These are phyloP conservation scores for Muscicapa striata DNA, from an alignment of 2,797 vertebrate genomes.

Conservation along the genomic window DNA sequence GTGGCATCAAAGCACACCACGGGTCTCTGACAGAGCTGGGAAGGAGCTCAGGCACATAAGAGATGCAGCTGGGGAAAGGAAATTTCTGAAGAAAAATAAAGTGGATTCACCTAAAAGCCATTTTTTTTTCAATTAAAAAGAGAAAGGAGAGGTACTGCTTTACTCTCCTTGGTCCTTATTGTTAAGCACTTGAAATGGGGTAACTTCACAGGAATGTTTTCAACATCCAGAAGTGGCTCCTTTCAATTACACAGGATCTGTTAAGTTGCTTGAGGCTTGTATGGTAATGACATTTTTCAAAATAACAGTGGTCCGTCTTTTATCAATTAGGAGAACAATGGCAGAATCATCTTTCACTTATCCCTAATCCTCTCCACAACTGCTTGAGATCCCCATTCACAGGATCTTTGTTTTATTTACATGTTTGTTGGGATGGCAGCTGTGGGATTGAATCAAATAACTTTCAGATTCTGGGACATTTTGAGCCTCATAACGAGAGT, in stretches of 20 bases:
- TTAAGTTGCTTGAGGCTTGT: slow-evolving; percentile 12
- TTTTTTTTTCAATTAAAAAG: background rate
- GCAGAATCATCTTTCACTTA: slow-evolving; percentile 14
- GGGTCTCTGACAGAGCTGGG: background rate
- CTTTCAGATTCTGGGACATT: background rate
- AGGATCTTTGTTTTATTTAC: slow-evolving; percentile 35
- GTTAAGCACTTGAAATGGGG: background rate
- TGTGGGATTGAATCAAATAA: background rate
- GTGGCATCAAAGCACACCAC: background rate
- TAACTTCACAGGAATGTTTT: background rate
- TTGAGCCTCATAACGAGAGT: background rate
- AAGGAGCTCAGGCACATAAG: background rate
- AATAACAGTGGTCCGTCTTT: background rate
- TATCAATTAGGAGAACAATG: slow-evolving; percentile 14
- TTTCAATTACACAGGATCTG: background rate
- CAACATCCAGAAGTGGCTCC: background rate
- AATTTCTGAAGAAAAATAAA: background rate
- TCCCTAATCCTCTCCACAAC: background rate
- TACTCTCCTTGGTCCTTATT: background rate
- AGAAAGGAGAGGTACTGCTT: background rate
- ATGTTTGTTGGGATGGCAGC: background rate
- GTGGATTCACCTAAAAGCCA: background rate
- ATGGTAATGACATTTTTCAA: background rate
- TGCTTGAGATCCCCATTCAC: background rate
- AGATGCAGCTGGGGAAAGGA: background rate